These are phyloP conservation scores for Cololabis saira DNA, from an alignment of 2,113 vertebrate genomes.

Conservation along the genomic window DNA sequence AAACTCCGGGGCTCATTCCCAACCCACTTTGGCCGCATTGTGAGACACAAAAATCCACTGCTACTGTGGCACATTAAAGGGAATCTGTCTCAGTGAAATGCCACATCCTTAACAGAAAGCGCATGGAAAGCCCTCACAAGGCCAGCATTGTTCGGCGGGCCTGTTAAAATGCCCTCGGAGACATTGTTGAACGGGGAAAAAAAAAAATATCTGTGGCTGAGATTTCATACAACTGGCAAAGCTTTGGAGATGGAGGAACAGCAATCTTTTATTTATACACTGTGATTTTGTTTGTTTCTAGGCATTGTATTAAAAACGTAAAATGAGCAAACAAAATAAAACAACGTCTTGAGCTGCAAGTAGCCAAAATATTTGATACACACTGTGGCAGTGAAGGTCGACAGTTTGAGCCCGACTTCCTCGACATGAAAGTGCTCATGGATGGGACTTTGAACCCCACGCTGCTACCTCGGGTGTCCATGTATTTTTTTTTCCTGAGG, in stretches of 20 bases:
- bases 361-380: too few relatives aligned
- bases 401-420: too few relatives aligned
- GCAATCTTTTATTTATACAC: slow-evolving; percentile 18
- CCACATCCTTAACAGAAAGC: slow-evolving; percentile 64
- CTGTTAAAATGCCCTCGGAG: slow-evolving; percentile 66
- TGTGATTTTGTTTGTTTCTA: background rate
- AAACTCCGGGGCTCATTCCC: slow-evolving; percentile 6
- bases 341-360: too few relatives aligned
- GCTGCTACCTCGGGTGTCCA: slow-evolving; percentile 46
- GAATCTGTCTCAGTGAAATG: slow-evolving; percentile 69
- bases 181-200: slow-evolving; percentile 37
- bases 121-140: slow-evolving; percentile 73
- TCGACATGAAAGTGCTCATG: too few relatives aligned
- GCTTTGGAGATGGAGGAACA: slow-evolving; percentile 35
- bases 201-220: slow-evolving; percentile 40
- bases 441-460: too few relatives aligned
- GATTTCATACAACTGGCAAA: slow-evolving; percentile 27
- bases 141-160: slow-evolving; percentile 72
- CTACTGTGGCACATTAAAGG: slow-evolving; percentile 56
- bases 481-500: slow-evolving; percentile 37
- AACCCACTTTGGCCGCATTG: slow-evolving; percentile 36
- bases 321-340: too few relatives aligned
- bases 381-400: too few relatives aligned
- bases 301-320: too few relatives aligned
- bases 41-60: slow-evolving; percentile 46